A percentile compares a stretch with the other conserved stretches of the same genome.
phyloP scores from a whole-genome alignment of 2,797 vertebrate genomes.

The Cottoperca gobio region DNA sequence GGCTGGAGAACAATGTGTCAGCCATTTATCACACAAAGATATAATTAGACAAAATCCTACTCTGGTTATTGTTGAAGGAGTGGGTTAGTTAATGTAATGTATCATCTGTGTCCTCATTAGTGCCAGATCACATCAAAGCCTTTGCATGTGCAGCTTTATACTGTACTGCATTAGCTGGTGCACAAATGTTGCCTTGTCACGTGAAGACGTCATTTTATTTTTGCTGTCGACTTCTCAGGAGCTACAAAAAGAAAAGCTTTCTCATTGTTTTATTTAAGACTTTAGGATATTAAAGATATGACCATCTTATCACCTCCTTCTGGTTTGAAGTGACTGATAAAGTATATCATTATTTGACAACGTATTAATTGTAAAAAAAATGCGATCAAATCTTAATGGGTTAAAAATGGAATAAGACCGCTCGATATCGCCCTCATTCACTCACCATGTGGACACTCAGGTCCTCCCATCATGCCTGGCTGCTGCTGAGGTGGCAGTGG shows the following conservation, averaged over 20 bases:
- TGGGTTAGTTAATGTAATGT: conserved; percentile 38
- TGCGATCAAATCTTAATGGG: background rate
- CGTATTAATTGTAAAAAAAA: background rate
- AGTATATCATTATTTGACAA: background rate
- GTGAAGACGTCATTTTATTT: background rate
- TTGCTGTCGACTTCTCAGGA: background rate
- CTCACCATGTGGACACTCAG: conserved; percentile 85
- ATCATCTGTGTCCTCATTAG: conserved; percentile 39
- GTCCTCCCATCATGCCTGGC: conserved; percentile 83
- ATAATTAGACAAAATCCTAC: conserved; percentile 46
- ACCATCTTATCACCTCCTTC: background rate
- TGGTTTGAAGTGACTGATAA: background rate
- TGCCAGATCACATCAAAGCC: conserved; percentile 24
- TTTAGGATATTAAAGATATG: background rate
- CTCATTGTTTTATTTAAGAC: too few species aligned
- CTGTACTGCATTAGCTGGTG: conserved; percentile 21
- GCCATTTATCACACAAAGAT: conserved; percentile 38
- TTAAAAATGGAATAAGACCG: background rate
- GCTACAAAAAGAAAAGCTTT: background rate
- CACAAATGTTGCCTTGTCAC: background rate
- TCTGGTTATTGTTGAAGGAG: conserved; percentile 37
- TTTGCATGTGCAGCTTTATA: conserved; percentile 10
- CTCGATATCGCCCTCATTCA: background rate
- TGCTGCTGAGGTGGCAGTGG: conserved; percentile 79
- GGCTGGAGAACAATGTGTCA: conserved; percentile 33